Conservation (phyloP, 2,888 invertebrate genomes). For the Corbicula japonica region DNA sequence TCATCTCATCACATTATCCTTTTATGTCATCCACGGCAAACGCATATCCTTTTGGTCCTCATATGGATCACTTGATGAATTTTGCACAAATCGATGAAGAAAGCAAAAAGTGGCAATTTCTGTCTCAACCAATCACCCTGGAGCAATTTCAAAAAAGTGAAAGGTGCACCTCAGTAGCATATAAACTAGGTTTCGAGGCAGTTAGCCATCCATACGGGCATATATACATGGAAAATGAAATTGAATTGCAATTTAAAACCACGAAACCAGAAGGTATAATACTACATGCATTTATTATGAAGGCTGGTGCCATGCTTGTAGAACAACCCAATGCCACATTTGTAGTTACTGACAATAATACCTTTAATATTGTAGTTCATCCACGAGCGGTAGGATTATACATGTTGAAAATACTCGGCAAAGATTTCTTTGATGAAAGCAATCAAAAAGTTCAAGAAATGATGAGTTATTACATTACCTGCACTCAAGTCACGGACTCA, state of each 20-base stretch:
- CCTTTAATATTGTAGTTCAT: conserved; percentile 26
- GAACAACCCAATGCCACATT: conserved; percentile 16
- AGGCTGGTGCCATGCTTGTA: too few relatives aligned
- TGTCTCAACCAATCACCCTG: background rate
- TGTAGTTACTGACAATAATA: conserved; percentile 6
- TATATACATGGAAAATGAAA: background rate
- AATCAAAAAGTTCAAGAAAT: too few relatives aligned
- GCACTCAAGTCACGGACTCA: conserved; percentile 22
- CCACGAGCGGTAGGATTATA: conserved; percentile 43
- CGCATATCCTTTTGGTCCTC: too few relatives aligned
- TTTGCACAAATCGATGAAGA: too few relatives aligned
- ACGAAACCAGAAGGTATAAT: too few relatives aligned
- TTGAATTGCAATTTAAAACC: background rate
- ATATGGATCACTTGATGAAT: too few relatives aligned
- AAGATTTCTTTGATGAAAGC: too few relatives aligned
- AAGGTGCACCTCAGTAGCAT: background rate
- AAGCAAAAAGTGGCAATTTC: conserved; percentile 12
- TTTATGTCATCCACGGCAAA: too few relatives aligned
- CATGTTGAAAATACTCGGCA: too few relatives aligned
- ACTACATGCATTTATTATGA: too few relatives aligned
- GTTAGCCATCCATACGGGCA: background rate
- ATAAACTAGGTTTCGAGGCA: background rate
- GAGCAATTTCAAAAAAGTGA: background rate
- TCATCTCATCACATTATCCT: too few relatives aligned
- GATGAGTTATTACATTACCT: conserved; percentile 39